Evolutionary conservation across 2,888 invertebrate species (phyloP), one percentile per base, ranked within the genome.

Genomic region (Xanthostigma xanthostigma): DNA sequence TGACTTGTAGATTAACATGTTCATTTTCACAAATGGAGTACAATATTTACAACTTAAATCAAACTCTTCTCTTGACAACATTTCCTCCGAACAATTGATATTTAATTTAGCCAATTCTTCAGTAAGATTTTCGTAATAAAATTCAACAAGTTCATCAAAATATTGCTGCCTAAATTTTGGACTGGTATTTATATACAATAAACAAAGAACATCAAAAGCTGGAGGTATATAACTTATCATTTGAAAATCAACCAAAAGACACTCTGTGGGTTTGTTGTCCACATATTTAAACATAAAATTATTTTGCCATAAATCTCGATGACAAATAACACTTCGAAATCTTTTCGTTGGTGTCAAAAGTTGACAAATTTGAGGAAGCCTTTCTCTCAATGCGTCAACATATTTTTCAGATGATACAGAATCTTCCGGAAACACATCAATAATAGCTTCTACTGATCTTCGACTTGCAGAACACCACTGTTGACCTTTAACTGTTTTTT

Each of bases 161-260:
- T 42, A 17, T 33, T 42, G 12, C 33, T 42, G 14, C 6, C 33
- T 27, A 27, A 42, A 42, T n/a, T 42, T 6, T 33, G 42, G 17
- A 27, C 33, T 42, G 3, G 42, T 42, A 34, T 42, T 42, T 42
- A 17, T 8, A 42, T 27, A 42, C n/a, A 42, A 10, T 33, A 17
- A 42, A 9, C 10, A 14, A 12, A 42, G 34, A 42, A 81, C 67
- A 56, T 86, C 85, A 42, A 79, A 70, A 13, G 78, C 73, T 0
- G 81, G 78, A 1, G 84, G 81, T 12, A 75, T 74, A 58, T 78
- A 83, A 49, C 66, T 54, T 1, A 58, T 59, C 36, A 59, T 59
- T 57, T 68, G 67, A 52, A 64, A 68, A 57, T 68, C 66, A 2
- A 68, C 60, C 39, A 68, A 57, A 53, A 60, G 63, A 43, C 63